phyloP scores from a whole-genome alignment of 2,888 invertebrate species.

The Gibbula magus region DNA sequence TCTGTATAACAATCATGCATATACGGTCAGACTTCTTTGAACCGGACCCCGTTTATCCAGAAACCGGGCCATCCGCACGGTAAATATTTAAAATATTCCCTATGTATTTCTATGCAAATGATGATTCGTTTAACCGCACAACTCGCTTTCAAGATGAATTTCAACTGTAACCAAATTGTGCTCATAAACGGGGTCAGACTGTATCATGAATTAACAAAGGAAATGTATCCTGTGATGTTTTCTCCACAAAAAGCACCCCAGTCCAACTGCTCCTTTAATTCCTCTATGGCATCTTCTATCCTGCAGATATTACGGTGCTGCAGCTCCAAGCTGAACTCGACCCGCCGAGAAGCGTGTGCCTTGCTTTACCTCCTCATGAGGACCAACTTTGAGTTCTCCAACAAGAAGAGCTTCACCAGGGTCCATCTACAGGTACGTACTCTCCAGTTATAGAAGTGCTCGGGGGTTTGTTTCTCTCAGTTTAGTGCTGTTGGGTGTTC shows the following conservation, averaged over 20 bases:
- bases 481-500: neutral
- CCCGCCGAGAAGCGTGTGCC: constrained; percentile 93
- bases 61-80: no score
- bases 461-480: neutral
- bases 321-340: constrained; percentile 88
- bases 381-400: constrained; percentile 93
- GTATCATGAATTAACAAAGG: neutral
- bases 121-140: no score
- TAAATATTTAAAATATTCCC: no score
- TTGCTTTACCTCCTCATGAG: constrained; percentile 93
- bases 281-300: neutral
- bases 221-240: neutral
- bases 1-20: no score
- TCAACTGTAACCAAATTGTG: no score
- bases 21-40: no score
- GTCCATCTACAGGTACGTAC: constrained; percentile 87
- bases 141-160: no score
- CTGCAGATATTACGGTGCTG: constrained; percentile 83
- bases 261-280: no score
- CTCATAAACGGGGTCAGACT: no score
- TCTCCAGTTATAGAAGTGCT: neutral
- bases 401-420: constrained; percentile 88
- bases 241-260: neutral
- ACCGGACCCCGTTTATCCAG: no score
- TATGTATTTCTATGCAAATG: no score